Percentiles rank a stretch among this genome's conserved stretches.
These are phyloP conservation scores for Tapera naevia DNA, from an alignment of 2,797 vertebrate genomes.

Conservation along the genomic window DNA sequence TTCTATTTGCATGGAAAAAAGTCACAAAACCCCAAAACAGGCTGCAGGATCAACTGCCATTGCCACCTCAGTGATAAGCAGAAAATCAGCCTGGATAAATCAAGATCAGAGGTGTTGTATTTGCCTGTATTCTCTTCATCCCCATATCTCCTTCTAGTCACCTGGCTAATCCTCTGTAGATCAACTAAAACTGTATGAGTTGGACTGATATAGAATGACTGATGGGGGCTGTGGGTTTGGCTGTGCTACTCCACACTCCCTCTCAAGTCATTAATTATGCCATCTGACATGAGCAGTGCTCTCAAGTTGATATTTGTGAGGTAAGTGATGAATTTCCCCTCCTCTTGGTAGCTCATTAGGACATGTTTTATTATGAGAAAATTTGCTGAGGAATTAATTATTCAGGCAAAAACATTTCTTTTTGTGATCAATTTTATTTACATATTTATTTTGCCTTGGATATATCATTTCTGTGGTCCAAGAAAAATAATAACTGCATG, in stretches of 20 bases:
- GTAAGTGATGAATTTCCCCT: constrained; percentile 56
- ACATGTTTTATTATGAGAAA: constrained; percentile 54
- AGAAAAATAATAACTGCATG: neutral
- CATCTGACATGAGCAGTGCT: constrained; percentile 45
- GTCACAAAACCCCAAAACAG: neutral
- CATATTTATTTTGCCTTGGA: neutral
- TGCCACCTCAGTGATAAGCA: neutral
- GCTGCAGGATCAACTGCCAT: accelerated
- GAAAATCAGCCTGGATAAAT: constrained; percentile 28
- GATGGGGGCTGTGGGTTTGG: constrained; percentile 21
- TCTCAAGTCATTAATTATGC: constrained; percentile 32
- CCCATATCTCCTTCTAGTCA: constrained; percentile 18
- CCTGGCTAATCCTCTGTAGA: constrained; percentile 27
- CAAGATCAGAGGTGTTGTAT: neutral
- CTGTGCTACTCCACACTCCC: neutral
- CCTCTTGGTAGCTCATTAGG: constrained; percentile 68
- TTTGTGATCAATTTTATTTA: neutral
- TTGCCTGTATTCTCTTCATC: constrained; percentile 13
- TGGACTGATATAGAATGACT: constrained; percentile 36
- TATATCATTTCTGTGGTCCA: neutral
- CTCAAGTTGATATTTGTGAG: constrained; percentile 46
- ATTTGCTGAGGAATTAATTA: constrained; percentile 67
- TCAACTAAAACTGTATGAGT: neutral
- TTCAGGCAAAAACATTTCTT: constrained; percentile 44
- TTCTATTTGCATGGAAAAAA: neutral